These are phyloP conservation scores for Scelioninae gen. 1 DNA, from an alignment of 2,888 invertebrate genomes.

Conservation along the genomic window DNA sequence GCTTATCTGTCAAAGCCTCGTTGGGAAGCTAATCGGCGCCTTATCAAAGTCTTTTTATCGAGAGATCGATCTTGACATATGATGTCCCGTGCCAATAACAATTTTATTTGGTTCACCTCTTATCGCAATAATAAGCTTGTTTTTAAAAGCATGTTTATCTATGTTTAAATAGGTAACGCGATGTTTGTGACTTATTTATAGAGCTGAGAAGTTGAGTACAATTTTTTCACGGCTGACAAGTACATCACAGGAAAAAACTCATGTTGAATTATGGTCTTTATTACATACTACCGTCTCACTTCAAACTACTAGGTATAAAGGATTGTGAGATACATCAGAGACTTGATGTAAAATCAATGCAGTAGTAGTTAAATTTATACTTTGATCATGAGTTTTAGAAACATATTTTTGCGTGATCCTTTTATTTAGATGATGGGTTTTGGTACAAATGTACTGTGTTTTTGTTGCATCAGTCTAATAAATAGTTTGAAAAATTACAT, in stretches of 20 bases:
- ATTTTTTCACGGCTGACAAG: slow-evolving; percentile 17
- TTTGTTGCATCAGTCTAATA: no score
- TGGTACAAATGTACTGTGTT: no score
- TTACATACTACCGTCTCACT: no score
- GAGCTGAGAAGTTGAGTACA: slow-evolving; percentile 2
- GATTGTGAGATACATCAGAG: no score
- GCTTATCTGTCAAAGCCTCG: slow-evolving; percentile 62
- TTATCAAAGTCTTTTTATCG: slow-evolving; percentile 58
- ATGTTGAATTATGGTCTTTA: no score
- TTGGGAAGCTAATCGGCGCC: slow-evolving; percentile 50
- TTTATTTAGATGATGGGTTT: no score
- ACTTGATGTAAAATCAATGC: no score
- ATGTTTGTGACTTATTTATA: slow-evolving; percentile 58
- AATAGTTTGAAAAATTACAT: no score
- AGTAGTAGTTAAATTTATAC: no score
- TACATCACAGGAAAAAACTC: neutral
- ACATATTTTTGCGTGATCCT: no score
- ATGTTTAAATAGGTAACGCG: slow-evolving; percentile 61
- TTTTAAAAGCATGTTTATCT: slow-evolving; percentile 59
- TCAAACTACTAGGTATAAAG: no score
- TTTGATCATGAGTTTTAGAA: no score
- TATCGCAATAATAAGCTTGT: slow-evolving; percentile 59
- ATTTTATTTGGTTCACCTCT: slow-evolving; percentile 58
- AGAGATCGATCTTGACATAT: slow-evolving; percentile 66
- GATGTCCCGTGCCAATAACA: slow-evolving; percentile 61